phyloP scores from a whole-genome alignment of 2,113 vertebrate genomes.

The Urocitellus parryii region DNA sequence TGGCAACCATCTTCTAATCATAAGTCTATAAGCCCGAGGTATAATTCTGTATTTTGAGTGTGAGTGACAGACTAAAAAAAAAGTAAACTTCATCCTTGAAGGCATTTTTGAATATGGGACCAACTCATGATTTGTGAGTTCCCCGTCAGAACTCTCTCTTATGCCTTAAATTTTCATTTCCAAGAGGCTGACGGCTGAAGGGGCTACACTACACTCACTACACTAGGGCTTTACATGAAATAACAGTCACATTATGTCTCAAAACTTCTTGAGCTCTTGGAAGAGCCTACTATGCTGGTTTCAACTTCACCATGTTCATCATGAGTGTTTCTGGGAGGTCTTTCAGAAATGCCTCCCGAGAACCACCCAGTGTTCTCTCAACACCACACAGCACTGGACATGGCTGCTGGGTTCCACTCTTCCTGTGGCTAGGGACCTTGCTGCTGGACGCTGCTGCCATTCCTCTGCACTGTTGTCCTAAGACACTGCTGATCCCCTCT shows the following conservation, averaged over 20 bases:
- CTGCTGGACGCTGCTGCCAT: neutral
- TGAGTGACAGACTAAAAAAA: neutral
- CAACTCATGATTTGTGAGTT: neutral
- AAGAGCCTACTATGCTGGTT: neutral
- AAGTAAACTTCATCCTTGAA: neutral
- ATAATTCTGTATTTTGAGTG: neutral
- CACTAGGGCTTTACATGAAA: neutral
- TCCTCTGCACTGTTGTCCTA: neutral
- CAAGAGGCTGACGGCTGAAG: neutral
- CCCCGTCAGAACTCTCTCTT: neutral
- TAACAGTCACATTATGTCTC: neutral
- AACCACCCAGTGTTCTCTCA: neutral
- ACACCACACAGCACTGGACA: fast-evolving
- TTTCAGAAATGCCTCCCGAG: neutral
- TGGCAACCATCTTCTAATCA: neutral
- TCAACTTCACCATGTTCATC: neutral
- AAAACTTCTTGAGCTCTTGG: neutral
- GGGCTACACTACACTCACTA: neutral
- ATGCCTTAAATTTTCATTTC: neutral
- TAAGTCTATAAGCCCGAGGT: neutral
- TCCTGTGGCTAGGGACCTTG: neutral
- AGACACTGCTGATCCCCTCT: neutral
- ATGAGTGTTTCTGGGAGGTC: neutral
- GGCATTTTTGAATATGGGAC: neutral
- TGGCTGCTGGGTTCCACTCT: fast-evolving